These are phyloP conservation scores for Charaxes varanes DNA, from an alignment of 1,140 invertebrate genomes.

Conservation along the genomic window DNA sequence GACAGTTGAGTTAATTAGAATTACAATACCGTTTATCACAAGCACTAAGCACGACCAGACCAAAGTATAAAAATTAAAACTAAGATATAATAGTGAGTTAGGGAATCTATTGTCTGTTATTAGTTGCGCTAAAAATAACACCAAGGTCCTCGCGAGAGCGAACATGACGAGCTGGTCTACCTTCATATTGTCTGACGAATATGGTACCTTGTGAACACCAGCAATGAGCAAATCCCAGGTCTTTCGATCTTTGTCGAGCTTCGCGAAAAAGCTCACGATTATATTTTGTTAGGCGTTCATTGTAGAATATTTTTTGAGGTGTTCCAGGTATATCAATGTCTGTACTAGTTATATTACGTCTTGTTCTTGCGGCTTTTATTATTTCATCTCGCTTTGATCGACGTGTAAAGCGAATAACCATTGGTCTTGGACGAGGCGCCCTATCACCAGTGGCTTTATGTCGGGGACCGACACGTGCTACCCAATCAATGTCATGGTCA, in stretches of 20 bases:
- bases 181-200: constrained; percentile 7
- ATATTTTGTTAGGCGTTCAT: constrained; percentile 5
- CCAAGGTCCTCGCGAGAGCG: not conserved
- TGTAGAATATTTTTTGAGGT: constrained; percentile 1
- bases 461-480: constrained; percentile 5
- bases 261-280: constrained; percentile 10
- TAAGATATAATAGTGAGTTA: no score
- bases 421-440: constrained; percentile 4
- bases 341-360: constrained; percentile 7
- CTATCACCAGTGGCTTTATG: no score
- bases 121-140: no score
- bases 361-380: constrained; percentile 7
- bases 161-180: not conserved
- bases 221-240: not conserved
- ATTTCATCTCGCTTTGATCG: constrained; percentile 10
- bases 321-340: not conserved
- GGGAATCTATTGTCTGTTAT: no score
- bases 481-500: constrained; percentile 15
- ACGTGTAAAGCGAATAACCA: constrained; percentile 8
- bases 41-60: no score
- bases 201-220: constrained; percentile 7
- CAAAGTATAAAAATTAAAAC: no score
- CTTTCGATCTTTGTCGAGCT: constrained; percentile 3
- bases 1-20: no score
- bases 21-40: no score